Base-by-base conservation (phyloP, 2,888 invertebrate genomes). In the Protula sp. region DNA sequence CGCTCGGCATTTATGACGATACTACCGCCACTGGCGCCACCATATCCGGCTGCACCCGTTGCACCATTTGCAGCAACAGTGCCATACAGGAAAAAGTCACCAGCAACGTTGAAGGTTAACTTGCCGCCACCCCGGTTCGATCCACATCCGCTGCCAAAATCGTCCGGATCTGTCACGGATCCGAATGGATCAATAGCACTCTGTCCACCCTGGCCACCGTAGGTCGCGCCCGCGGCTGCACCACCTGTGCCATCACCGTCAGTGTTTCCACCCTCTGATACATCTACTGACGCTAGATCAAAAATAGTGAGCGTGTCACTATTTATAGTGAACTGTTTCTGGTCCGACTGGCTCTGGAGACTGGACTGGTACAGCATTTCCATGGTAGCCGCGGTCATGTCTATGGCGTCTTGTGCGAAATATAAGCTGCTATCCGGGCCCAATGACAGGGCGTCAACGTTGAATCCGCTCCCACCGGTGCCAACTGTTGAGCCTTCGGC, bases 21-120 rank as follows among this genome's bases (percentile, higher is more conserved):
- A 30, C 68, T 71, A 14, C 69, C 70, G 24, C 72, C 72, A 60
- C 64, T 65, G 4, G 59, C 56, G 14, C 64, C 67, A 47, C 69
- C 67, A 19, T 48, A 28, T 5, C 59, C 54, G 1, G 58, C 47
- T 14, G 47, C 60, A 1, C 55, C 38, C n/a, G 26, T 55, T 5
- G 26, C 55, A 2, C 55, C 55, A n/a, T 30, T 38, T n/a, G 28
- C 55, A n/a, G 22, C 24, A n/a, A 55, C 24, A 2, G 24, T 55
- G 24, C 55, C 55, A 38, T 55, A 5, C 9, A 55, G n/a, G 19
- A 5, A 9, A 9, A n/a, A n/a, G 19, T 14, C 4, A 47, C 5
- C 3, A 59, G 47, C 26, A 50, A 29, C 27, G 28, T 38, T 19
- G 19, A 38, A 9, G 19, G 50, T 50, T 19, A 50, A 4, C 24